These are phyloP conservation scores for Typhlichthys eigenmanni DNA, from an alignment of 2,797 vertebrate species.

Conservation along the genomic window DNA sequence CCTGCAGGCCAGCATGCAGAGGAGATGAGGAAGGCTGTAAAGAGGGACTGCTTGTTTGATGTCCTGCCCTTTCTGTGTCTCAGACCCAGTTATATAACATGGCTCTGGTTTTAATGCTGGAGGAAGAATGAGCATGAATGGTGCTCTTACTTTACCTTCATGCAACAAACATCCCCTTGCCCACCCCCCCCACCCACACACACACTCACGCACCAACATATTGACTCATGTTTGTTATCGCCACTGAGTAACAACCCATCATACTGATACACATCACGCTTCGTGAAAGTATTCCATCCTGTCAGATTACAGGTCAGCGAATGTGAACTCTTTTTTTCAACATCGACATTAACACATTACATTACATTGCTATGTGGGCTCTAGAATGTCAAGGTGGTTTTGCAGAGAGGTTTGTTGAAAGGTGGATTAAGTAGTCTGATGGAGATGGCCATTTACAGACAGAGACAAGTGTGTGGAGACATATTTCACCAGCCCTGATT, in stretches of 20 bases:
- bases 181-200: not conserved
- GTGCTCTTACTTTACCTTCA: too few relatives aligned
- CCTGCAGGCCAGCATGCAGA: constrained; percentile 62
- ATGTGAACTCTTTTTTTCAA: constrained; percentile 23
- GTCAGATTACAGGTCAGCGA: constrained; percentile 14
- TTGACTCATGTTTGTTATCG: too few relatives aligned
- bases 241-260: not conserved
- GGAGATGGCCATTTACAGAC: not conserved
- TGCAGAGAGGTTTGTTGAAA: constrained; percentile 18
- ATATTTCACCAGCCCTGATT: constrained; percentile 23
- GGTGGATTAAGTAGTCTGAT: constrained; percentile 7
- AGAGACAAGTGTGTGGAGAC: constrained; percentile 3
- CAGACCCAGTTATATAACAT: constrained; percentile 36
- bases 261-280: constrained; percentile 7
- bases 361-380: constrained; percentile 8
- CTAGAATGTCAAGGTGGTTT: constrained; percentile 15
- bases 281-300: constrained; percentile 4
- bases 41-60: constrained; percentile 41
- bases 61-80: constrained; percentile 33
- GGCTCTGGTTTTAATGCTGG: not conserved
- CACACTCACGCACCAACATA: too few relatives aligned
- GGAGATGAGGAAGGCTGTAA: constrained; percentile 30
- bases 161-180: not conserved
- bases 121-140: too few relatives aligned
- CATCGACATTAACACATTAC: constrained; percentile 9